Percentiles rank a stretch among this genome's conserved stretches.
Conservation (phyloP, 2,113 vertebrate species). For the Salminus brasiliensis region DNA sequence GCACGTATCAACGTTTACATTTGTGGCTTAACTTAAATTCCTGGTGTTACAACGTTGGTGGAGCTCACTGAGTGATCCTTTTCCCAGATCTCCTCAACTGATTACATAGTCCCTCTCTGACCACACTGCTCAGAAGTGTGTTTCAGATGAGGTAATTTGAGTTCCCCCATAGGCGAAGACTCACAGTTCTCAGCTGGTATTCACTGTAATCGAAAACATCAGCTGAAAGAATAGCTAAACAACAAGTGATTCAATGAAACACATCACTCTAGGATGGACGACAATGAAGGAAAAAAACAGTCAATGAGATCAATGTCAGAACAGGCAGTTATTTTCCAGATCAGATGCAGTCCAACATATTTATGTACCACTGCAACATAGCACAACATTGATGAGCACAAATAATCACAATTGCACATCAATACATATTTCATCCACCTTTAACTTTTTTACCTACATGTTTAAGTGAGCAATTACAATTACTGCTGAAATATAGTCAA, state of each 20-base stretch:
- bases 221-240: not conserved
- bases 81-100: conserved; percentile 33
- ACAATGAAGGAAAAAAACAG: conserved; percentile 46
- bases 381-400: conserved; percentile 32
- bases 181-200: not conserved
- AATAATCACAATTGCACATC: conserved; percentile 11
- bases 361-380: conserved; percentile 20
- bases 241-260: conserved; percentile 3
- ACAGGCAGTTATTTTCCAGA: not conserved
- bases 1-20: conserved; percentile 8
- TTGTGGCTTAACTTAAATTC: conserved; percentile 14
- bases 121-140: conserved; percentile 21
- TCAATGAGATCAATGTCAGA: not conserved
- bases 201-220: conserved; percentile 14
- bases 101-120: conserved; percentile 12
- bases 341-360: conserved; percentile 51
- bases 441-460: not conserved
- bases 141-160: not conserved
- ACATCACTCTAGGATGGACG: conserved; percentile 20
- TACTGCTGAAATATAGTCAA: conserved; percentile 11
- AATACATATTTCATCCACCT: not conserved
- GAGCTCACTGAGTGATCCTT: conserved; percentile 12
- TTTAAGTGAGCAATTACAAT: conserved; percentile 3
- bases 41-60: not conserved
- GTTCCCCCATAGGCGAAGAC: not conserved